Evolutionary conservation across 2,797 vertebrate genomes (phyloP), one percentile per base, ranked within the genome.

Genomic region (Peromyscus eremicus): DNA sequence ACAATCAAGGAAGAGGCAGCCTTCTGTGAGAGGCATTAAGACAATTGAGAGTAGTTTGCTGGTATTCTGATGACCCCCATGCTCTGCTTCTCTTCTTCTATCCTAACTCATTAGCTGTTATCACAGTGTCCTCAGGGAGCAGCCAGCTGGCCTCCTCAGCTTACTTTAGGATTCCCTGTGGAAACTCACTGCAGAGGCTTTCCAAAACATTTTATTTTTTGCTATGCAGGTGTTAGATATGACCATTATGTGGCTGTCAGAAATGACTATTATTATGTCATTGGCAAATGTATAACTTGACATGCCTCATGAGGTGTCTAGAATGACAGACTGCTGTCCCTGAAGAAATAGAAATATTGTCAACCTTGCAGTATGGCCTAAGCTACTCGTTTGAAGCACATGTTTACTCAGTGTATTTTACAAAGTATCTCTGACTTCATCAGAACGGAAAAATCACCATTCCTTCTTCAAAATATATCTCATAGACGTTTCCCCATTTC

Each of bases 271-370:
- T 84, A 60, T 62, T 17, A 25, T 75, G 77, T 95, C 66, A 76
- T 25, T 94, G 79, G 76, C 29, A 60, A 49, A 94, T 60, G 27
- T 2, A 62, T 70, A 85, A 95, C 75, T 62, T 55, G 81, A 94
- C 81, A 89, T 16, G 89, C n/a, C 80, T 94, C 94, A 88, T 43
- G 90, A 93, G 73, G 80, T 0, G 2, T 92, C 83, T 96, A 90
- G 37, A 77, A 46, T 27, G 34, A 80, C 55, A 95, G 95, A 82
- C 64, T 62, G 81, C 71, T 95, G 37, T 77, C 87, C 66, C 90
- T 89, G 16, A 70, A 3, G 4, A 62, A 75, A 86, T 17, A 46
- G 79, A 92, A 85, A 93, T 21, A 11, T 68, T 84, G 91, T 81
- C 37, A 14, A 80, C 46, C n/a, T 91, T 29, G 10, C 77, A 60